A percentile compares a stretch with the other conserved stretches of the same genome.
These are phyloP conservation scores for Pogonocichla stellata DNA, from an alignment of 2,113 vertebrate genomes.

Conservation along the genomic window DNA sequence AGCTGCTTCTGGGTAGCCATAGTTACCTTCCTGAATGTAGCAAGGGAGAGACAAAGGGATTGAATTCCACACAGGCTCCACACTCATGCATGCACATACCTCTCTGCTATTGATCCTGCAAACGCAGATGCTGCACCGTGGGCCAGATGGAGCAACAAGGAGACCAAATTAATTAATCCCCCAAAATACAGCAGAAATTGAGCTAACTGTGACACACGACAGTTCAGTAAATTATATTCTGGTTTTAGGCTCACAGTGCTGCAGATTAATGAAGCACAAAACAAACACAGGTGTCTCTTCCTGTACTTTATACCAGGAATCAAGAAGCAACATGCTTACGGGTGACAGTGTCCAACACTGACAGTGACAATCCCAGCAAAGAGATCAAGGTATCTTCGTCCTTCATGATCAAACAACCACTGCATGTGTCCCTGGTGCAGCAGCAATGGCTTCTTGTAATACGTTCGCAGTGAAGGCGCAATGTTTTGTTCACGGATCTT, in stretches of 20 bases:
- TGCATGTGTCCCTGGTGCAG: slow-evolving; percentile 92
- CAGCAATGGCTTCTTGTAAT: slow-evolving; percentile 84
- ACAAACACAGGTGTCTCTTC: not conserved
- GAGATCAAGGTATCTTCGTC: slow-evolving; percentile 89
- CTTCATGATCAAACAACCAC: slow-evolving; percentile 91
- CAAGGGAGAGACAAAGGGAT: not conserved
- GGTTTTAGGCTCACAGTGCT: not conserved
- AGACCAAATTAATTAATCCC: not conserved
- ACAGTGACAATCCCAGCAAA: slow-evolving; percentile 93
- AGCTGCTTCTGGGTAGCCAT: slow-evolving; percentile 82
- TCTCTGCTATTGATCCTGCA: not conserved
- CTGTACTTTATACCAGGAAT: not conserved
- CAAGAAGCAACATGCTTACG: slow-evolving; percentile 78
- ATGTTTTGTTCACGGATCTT: slow-evolving; percentile 78
- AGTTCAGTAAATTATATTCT: not conserved
- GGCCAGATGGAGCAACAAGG: not conserved
- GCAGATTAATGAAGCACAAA: not conserved
- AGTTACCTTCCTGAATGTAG: slow-evolving; percentile 81
- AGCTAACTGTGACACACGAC: not conserved
- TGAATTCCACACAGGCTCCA: not conserved
- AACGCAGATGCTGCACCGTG: not conserved
- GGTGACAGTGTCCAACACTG: slow-evolving; percentile 93
- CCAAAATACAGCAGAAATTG: not conserved
- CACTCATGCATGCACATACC: not conserved
- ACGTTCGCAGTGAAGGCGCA: slow-evolving; percentile 69